These are phyloP conservation scores for Vesta saturnalis DNA, from an alignment of 2,888 invertebrate species.

Conservation along the genomic window DNA sequence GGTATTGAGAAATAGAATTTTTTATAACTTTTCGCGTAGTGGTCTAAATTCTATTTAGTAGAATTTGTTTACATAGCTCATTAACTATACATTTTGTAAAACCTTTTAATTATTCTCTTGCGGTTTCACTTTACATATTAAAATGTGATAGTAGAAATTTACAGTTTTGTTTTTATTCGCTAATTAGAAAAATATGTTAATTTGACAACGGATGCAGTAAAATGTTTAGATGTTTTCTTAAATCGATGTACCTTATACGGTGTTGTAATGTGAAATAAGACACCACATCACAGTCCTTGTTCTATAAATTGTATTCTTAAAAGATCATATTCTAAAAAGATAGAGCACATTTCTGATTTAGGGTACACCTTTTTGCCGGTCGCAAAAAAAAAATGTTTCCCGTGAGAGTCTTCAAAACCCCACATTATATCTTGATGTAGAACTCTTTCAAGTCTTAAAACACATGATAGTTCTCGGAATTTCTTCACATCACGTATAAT, in stretches of 20 bases:
- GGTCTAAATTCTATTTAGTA: too few species aligned
- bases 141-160: neutral
- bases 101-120: too few species aligned
- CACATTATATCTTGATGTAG: constrained; percentile 7
- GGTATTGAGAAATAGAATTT: too few species aligned
- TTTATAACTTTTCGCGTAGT: neutral
- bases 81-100: too few species aligned
- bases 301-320: constrained; percentile 9
- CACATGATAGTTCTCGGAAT: neutral
- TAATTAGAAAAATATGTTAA: constrained; percentile 8
- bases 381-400: constrained; percentile 14
- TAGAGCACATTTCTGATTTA: constrained; percentile 6
- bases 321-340: neutral
- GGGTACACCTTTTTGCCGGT: constrained; percentile 12
- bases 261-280: too few species aligned
- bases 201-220: neutral
- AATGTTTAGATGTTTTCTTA: too few species aligned
- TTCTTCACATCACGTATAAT: neutral
- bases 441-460: neutral
- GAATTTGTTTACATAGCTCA: too few species aligned
- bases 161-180: neutral
- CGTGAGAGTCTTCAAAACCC: constrained; percentile 13
- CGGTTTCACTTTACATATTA: neutral
- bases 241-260: too few species aligned
- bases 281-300: neutral